Base-by-base conservation (phyloP, 2,113 vertebrate species). In the Saccopteryx bilineata region DNA sequence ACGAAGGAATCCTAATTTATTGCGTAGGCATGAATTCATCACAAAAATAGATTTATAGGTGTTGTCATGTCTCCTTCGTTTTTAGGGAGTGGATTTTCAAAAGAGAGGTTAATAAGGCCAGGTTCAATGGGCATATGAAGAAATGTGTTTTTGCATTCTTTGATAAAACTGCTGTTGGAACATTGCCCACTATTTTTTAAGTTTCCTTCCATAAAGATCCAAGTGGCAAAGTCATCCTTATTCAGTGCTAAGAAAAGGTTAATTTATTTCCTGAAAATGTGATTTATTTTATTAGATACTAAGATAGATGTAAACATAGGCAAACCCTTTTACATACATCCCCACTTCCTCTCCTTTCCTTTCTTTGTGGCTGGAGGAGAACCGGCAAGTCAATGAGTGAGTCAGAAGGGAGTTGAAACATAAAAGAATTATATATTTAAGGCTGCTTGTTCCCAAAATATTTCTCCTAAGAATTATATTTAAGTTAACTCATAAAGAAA, bases 351-450 rank as follows among this genome's bases (percentile, higher is more conserved):
- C 54, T 33, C 56, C 58, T 33, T 69, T 80, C 12, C 7, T 81
- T 15, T 72, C 11, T 71, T 21, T 72, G 46, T 91, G 61, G 7
- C 50, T 72, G 9, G 54, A 89, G 13, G 9, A 91, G 88, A 96
- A 75, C 93, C 81, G 92, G 31, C 60, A 90, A 94, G 52, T 86
- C 87, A 96, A 65, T 95, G 78, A 94, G 68, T 96, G 82, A 93
- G 48, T 79, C 91, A 72, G 88, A 88, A 86, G 82, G 89, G 79
- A 96, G 50, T 71, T 80, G 56, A 89, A 74, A 94, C 82, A 88
- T 95, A 92, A 95, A 97, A 50, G n/a, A 90, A 91, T 94, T 96
- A 94, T n/a, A n/a, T n/a, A n/a, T 91, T 97, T 91, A 95, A 58
- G 74, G 74, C 94, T 93, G 48, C 31, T 96, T 24, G 18, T 96